phyloP scores from a whole-genome alignment of 1,140 invertebrate genomes.

The Pseudobourletiella spinata region DNA sequence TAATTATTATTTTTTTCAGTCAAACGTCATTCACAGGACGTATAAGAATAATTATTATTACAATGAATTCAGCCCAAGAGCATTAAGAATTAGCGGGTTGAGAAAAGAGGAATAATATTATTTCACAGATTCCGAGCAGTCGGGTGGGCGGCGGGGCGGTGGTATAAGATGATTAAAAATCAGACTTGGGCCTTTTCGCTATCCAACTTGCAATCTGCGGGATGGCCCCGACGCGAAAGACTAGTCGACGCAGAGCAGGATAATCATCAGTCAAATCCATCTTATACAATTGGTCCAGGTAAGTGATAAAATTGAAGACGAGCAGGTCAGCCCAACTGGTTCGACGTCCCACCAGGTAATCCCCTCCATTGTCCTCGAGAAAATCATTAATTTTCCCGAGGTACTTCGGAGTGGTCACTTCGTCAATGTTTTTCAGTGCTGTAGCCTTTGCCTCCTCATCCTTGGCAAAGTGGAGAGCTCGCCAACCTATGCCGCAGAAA shows the following conservation, averaged over 20 bases:
- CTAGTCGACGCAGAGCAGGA: background rate
- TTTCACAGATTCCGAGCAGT: too few species aligned
- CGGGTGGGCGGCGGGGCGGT: too few species aligned
- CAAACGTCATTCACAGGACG: too few species aligned
- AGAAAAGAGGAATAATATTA: too few species aligned
- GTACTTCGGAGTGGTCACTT: constrained; percentile 37
- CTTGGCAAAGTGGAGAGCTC: background rate
- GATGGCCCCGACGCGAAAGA: background rate
- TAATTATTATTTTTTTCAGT: too few species aligned
- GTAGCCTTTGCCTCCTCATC: background rate
- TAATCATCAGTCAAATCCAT: constrained; percentile 1
- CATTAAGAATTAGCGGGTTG: too few species aligned
- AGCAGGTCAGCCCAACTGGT: constrained; percentile 37
- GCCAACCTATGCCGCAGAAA: background rate
- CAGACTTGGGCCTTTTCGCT: background rate
- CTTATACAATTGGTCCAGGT: background rate
- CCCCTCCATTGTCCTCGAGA: constrained; percentile 47
- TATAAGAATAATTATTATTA: too few species aligned
- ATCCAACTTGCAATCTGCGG: constrained; percentile 1
- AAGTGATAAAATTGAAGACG: background rate
- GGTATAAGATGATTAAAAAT: too few species aligned
- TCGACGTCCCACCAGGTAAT: constrained; percentile 46
- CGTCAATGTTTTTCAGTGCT: background rate
- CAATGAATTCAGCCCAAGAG: too few species aligned
- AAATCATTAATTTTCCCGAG: constrained; percentile 49